Evolutionary conservation across 2,888 invertebrate genomes (phyloP).

Genomic region (Coelopa pilipes): DNA sequence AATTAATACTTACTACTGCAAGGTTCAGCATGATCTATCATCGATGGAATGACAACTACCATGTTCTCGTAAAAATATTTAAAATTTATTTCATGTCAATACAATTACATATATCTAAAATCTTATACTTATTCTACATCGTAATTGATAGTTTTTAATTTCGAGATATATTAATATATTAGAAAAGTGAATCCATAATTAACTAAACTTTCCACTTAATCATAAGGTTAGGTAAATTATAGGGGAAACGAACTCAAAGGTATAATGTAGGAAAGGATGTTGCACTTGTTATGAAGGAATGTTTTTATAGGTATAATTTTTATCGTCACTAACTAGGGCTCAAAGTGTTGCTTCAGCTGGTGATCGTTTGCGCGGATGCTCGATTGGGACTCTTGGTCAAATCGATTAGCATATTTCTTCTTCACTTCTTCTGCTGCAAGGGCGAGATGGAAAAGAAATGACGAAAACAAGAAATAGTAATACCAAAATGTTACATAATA

Average conservation of each 20-base stretch:
- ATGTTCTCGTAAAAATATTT: background rate
- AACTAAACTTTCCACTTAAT: too few species aligned
- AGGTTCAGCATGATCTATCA: too few species aligned
- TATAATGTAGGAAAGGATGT: background rate
- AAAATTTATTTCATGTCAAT: constrained; percentile 6
- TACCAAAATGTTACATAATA: background rate
- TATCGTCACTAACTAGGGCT: background rate
- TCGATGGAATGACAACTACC: too few species aligned
- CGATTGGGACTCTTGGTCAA: background rate
- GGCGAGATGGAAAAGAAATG: background rate
- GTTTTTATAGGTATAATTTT: background rate
- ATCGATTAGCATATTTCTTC: background rate
- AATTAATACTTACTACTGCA: too few species aligned
- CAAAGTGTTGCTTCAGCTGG: background rate
- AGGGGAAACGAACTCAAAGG: background rate
- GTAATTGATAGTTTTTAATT: too few species aligned
- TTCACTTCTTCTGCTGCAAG: too few species aligned
- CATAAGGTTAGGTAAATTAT: too few species aligned
- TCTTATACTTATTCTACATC: too few species aligned
- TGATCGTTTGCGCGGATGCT: too few species aligned
- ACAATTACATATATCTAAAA: constrained; percentile 8
- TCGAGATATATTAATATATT: constrained; percentile 27
- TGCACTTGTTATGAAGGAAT: background rate
- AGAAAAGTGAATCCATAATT: constrained; percentile 28
- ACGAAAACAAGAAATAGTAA: background rate